Evolutionary conservation across 1,140 invertebrate genomes (phyloP), one percentile per base, ranked within the genome.

Genomic region (Plectus sambesii): DNA sequence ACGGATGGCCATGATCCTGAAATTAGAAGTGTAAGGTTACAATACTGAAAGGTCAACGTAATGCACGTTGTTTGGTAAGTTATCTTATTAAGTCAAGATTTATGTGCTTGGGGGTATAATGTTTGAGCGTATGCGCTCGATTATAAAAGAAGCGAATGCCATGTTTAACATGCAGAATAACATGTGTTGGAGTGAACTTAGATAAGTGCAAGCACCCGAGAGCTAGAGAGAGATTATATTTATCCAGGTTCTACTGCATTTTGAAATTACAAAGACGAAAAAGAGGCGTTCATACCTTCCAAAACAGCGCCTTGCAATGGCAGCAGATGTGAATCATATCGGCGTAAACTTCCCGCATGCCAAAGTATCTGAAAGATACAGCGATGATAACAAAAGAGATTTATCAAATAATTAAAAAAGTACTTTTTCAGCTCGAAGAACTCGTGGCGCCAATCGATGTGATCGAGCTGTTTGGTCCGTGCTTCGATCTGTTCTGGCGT

Each of bases 231-330:
- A n/a, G n/a, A n/a, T n/a, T n/a, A n/a, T n/a, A n/a, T n/a, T n/a
- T n/a, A n/a, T n/a, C n/a, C n/a, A n/a, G n/a, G n/a, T n/a, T n/a
- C n/a, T n/a, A n/a, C n/a, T n/a, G n/a, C n/a, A n/a, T n/a, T 33
- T 12, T 12, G 17, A 33, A 33, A 33, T 33, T 12, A 12, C 12
- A 33, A 33, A 33, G 17, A 33, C 30, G 12, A 17, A 17, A 12
- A 33, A 33, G 17, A 12, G 17, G 30, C 12, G 30, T n/a, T n/a
- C 43, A 51, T 59, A 75, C 74, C 68, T 88, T 81, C 92, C 92
- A 98, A 69, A 94, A 96, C 27, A 98, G 77, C 68, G 87, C 90
- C 60, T 88, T 82, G 71, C 92, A 97, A 69, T 89, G 85, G 51
- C 84, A 80, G 71, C 92, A 97, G 35, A 96, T 74, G 37, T 87